Conservation (phyloP, 1,140 invertebrate species). For the Eubasilissa regina region DNA sequence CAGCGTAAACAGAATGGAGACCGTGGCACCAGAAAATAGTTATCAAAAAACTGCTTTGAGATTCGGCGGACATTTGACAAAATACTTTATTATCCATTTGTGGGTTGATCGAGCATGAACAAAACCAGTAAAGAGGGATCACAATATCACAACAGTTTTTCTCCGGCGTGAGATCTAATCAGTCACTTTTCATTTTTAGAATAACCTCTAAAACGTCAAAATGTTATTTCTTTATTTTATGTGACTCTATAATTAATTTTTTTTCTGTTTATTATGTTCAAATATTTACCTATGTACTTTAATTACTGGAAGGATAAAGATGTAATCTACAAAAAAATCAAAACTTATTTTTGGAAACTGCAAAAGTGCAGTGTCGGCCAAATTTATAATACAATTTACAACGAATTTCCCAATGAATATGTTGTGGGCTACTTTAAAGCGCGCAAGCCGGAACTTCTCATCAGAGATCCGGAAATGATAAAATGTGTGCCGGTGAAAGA, state of each 20-base stretch:
- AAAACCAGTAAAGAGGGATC: no score
- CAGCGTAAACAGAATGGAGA: no score
- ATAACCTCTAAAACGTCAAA: no score
- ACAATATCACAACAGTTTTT: no score
- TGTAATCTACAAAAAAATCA: constrained; percentile 64
- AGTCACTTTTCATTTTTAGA: no score
- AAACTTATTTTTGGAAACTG: constrained; percentile 64
- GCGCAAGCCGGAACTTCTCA: constrained; percentile 67
- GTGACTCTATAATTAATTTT: background rate
- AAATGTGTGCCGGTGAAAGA: constrained; percentile 73
- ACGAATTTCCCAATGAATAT: constrained; percentile 56
- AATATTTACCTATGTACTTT: constrained; percentile 27
- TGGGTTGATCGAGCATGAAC: no score
- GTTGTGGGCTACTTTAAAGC: constrained; percentile 67
- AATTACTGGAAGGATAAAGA: constrained; percentile 65
- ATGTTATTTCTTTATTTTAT: no score
- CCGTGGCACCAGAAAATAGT: no score
- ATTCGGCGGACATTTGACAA: no score
- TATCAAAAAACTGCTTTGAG: no score
- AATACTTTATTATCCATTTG: no score
- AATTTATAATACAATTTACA: constrained; percentile 58
- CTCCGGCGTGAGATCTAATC: no score
- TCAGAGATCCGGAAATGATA: constrained; percentile 72
- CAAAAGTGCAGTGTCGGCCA: constrained; percentile 34
- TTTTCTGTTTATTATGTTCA: constrained; percentile 1